Percentiles rank a stretch among this genome's conserved stretches.
Evolutionary conservation across 1,140 invertebrate genomes (phyloP).

Genomic region (Papilio polyxenes): DNA sequence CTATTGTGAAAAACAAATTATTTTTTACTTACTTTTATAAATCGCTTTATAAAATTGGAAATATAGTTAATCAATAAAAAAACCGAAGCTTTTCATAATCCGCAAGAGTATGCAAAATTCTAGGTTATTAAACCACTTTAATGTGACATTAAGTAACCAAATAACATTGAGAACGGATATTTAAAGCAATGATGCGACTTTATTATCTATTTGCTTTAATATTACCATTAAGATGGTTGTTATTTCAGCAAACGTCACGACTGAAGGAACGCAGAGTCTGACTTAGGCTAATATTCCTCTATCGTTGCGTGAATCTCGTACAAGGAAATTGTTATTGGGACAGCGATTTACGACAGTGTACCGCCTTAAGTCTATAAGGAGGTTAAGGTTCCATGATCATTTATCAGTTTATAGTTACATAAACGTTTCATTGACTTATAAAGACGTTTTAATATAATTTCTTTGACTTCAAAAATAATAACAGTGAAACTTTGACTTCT

Average conservation of each 20-base stretch:
- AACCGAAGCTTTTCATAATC: background rate
- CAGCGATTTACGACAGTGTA: constrained; percentile 14
- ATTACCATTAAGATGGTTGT: background rate
- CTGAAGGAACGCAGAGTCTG: background rate
- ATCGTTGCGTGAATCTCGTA: constrained; percentile 23
- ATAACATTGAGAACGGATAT: background rate
- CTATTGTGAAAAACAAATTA: background rate
- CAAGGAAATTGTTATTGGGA: constrained; percentile 4
- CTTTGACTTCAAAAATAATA: background rate
- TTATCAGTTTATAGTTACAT: background rate
- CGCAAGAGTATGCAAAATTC: background rate
- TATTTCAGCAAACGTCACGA: background rate
- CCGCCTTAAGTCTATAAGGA: background rate
- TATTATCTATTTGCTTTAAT: background rate
- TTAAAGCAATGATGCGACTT: background rate
- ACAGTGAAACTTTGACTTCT: background rate
- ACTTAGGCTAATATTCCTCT: background rate
- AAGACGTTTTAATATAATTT: background rate
- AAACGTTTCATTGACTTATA: constrained; percentile 1
- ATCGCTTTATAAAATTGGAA: background rate
- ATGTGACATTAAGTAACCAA: background rate
- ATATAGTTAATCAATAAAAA: background rate
- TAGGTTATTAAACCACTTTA: background rate
- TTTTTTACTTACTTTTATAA: background rate
- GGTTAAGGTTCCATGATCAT: background rate